A percentile compares a stretch with the other conserved stretches of the same genome.
Conservation (phyloP, 2,113 vertebrate genomes). For the Dipodomys spectabilis region DNA sequence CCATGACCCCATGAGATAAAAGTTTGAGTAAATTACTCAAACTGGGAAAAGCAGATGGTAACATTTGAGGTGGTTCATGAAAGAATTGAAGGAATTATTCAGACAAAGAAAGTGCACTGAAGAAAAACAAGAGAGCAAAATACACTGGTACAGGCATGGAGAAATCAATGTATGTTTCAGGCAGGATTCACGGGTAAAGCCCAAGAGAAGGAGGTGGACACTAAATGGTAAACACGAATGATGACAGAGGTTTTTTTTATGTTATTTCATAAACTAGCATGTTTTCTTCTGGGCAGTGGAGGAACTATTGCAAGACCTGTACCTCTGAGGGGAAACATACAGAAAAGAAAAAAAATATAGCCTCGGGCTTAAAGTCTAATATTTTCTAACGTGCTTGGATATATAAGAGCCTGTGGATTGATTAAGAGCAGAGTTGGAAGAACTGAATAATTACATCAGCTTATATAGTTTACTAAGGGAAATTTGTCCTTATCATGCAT, state of each 20-base stretch:
- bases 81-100: constrained; percentile 1
- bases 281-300: neutral
- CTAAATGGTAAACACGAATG: neutral
- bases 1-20: no score
- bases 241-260: no score
- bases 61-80: constrained; percentile 21
- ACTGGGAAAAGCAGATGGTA: neutral
- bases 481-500: neutral
- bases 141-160: neutral
- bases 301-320: neutral
- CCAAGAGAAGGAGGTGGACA: neutral
- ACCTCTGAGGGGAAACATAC: neutral
- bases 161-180: neutral
- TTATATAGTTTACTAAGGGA: constrained; percentile 3
- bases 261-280: neutral
- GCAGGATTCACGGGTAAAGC: neutral
- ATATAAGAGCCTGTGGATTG: neutral
- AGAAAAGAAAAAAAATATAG: neutral
- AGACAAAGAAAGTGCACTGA: neutral
- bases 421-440: neutral
- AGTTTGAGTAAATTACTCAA: neutral
- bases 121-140: neutral
- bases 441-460: neutral
- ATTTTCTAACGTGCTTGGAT: neutral
- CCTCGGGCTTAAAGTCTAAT: neutral